Conservation (phyloP, 2,113 vertebrate species). For the Sisor rabdophorus region DNA sequence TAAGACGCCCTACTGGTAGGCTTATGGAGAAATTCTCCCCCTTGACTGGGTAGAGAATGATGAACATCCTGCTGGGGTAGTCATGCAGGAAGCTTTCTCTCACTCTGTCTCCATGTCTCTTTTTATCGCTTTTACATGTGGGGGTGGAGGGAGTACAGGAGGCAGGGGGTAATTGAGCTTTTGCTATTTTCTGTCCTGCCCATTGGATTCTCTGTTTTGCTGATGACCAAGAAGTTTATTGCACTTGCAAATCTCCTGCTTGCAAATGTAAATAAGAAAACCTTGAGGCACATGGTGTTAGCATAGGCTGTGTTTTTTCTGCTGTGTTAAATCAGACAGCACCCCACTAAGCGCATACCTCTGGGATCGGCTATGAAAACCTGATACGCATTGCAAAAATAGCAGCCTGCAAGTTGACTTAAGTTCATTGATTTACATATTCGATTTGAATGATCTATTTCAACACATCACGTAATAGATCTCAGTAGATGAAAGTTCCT, state of each 20-base stretch:
- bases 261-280: constrained; percentile 35
- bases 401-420: neutral
- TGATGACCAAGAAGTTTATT: constrained; percentile 37
- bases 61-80: constrained; percentile 32
- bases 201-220: constrained; percentile 37
- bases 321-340: constrained; percentile 7
- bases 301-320: constrained; percentile 10
- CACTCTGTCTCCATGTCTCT: neutral
- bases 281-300: constrained; percentile 20
- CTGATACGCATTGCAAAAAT: constrained; percentile 7
- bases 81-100: neutral
- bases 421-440: neutral
- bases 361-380: neutral
- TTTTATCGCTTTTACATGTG: neutral
- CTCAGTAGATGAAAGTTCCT: neutral
- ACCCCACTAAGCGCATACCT: neutral
- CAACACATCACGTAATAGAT: constrained; percentile 3
- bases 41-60: constrained; percentile 3
- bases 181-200: constrained; percentile 28
- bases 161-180: constrained; percentile 18
- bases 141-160: neutral
- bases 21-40: constrained; percentile 28
- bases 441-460: neutral
- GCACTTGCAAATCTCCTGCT: constrained; percentile 39
- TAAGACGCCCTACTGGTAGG: constrained; percentile 28